Base-by-base conservation (phyloP, 2,888 invertebrate species). In the Caenorhabditis drosophilae region DNA sequence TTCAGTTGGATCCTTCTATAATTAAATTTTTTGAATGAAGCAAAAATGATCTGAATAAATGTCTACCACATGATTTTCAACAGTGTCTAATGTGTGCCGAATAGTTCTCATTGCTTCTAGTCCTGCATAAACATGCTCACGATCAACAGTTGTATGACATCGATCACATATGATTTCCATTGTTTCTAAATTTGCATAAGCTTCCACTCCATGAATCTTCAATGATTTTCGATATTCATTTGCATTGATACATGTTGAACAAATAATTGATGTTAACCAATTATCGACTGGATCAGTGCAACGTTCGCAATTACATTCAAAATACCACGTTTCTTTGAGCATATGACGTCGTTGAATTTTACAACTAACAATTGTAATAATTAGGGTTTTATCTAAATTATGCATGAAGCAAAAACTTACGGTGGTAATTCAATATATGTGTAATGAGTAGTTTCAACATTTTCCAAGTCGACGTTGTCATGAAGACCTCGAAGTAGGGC, bases 291-390 rank as follows among this genome's bases (percentile, higher is more conserved):
- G 50, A 59, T 83, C 83, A 20, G 47, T 47, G 53, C 83, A 83
- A 20, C 83, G 71, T 11, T 71, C 71, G 58, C 83, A 83, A 27
- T 80, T 60, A 61, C 83, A 83, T 15, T 76, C 62, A 54, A 83
- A 83, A 52, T 79, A 83, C 83, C 81, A 83, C 2, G 79, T 77
- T 58, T 82, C 82, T 44, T 71, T 72, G 2, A 83, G 61, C 63
- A 77, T 47, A 27, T 79, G 76, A 11, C 73, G 67, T 4, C 82
- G 74, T 36, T 76, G 75, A 26, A 76, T 72, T 59, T 60, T 56
- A 15, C 69, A 64, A 23, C 72, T 72, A n/a, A 22, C 2, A 22
- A 22, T 34, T 7, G n/a, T 31, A 4, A 31, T 31, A 36, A 40
- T 50, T 25, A 52, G 15, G 12, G 22, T 6, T 46, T 27, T 15